phyloP scores from a whole-genome alignment of 2,888 invertebrate species.

The Schrankia costaestrigalis region DNA sequence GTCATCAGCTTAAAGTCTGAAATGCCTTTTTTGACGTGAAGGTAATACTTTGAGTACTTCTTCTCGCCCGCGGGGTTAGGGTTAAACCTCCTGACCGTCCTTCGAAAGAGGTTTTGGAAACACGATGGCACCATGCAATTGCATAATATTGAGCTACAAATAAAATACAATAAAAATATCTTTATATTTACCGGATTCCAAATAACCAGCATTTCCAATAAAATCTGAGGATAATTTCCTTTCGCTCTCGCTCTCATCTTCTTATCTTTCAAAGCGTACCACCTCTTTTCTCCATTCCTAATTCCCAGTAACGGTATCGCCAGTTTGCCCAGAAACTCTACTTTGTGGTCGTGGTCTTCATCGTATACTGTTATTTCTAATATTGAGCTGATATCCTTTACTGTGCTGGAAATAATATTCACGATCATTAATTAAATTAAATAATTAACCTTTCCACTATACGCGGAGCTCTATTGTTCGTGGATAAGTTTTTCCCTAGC shows the following conservation, averaged over 20 bases:
- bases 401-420: constrained; percentile 81
- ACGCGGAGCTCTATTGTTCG: too few relatives aligned
- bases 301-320: constrained; percentile 93
- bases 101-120: too few relatives aligned
- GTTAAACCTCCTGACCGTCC: too few relatives aligned
- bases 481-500: too few relatives aligned
- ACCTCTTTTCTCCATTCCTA: constrained; percentile 93
- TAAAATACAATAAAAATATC: neutral
- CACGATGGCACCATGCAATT: neutral
- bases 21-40: too few relatives aligned
- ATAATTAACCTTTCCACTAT: too few relatives aligned
- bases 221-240: constrained; percentile 92
- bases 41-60: too few relatives aligned
- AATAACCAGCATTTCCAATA: constrained; percentile 93
- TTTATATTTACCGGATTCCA: constrained; percentile 91
- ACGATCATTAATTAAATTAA: too few relatives aligned
- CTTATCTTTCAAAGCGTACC: constrained; percentile 98
- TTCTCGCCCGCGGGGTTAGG: too few relatives aligned
- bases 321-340: constrained; percentile 97
- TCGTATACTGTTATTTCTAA: constrained; percentile 98
- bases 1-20: too few relatives aligned
- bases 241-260: constrained; percentile 95
- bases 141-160: neutral
- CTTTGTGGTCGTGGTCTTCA: constrained; percentile 98
- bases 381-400: constrained; percentile 97